These are phyloP conservation scores for Diploptera punctata DNA, from an alignment of 2,888 invertebrate species.

Conservation along the genomic window DNA sequence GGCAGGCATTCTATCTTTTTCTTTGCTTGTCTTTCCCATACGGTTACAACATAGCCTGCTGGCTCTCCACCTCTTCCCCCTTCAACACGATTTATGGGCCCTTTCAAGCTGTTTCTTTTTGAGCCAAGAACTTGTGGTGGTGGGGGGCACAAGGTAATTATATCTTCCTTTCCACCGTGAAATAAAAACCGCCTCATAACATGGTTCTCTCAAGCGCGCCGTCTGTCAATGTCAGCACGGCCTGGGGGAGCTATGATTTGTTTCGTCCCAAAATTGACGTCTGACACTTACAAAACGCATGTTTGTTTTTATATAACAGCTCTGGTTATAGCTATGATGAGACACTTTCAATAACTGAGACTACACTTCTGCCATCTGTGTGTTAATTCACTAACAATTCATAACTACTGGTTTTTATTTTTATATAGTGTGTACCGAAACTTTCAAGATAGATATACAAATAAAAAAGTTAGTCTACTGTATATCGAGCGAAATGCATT, in stretches of 20 bases:
- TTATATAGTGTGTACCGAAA: too few species aligned
- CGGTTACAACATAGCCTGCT: neutral
- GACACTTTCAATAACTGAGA: too few species aligned
- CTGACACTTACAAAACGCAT: neutral
- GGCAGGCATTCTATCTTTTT: slow-evolving; percentile 17
- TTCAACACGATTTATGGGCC: slow-evolving; percentile 41
- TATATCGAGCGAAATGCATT: too few species aligned
- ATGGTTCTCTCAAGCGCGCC: slow-evolving; percentile 42
- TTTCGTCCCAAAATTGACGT: neutral
- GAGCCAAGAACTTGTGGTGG: slow-evolving; percentile 20
- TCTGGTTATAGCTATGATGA: too few species aligned
- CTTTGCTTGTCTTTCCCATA: slow-evolving; percentile 1
- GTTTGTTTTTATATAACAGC: neutral
- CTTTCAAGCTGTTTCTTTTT: slow-evolving; percentile 41
- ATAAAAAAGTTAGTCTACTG: too few species aligned
- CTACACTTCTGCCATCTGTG: too few species aligned
- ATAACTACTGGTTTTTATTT: too few species aligned
- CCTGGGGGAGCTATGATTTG: slow-evolving; percentile 30
- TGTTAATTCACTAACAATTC: too few species aligned
- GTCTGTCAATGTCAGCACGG: slow-evolving; percentile 45
- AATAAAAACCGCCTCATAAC: slow-evolving; percentile 48
- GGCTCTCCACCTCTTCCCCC: too few species aligned
- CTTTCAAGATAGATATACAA: too few species aligned
- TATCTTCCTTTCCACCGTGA: slow-evolving; percentile 48
- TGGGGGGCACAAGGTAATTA: slow-evolving; percentile 49